Evolutionary conservation across 2,797 vertebrate genomes (phyloP).

Genomic region (Notamacropus eugenii): DNA sequence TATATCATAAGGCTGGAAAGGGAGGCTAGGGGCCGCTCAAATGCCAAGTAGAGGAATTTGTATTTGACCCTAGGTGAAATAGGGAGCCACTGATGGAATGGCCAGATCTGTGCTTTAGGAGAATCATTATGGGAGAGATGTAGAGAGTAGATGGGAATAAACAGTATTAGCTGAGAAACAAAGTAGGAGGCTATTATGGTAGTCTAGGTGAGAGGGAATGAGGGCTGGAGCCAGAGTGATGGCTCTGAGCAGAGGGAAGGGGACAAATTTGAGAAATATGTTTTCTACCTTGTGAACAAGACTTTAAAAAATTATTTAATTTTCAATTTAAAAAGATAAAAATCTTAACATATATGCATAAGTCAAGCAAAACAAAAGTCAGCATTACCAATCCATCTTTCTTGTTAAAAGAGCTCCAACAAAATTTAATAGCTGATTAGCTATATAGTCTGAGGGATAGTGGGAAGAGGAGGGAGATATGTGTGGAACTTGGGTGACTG

Average conservation of each 20-base stretch:
- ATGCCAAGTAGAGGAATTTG: not conserved
- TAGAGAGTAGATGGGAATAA: not conserved
- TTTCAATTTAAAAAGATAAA: not conserved
- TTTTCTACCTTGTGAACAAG: not conserved
- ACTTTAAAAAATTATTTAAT: not conserved
- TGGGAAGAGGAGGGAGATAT: not conserved
- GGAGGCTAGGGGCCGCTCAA: not conserved
- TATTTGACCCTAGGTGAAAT: not conserved
- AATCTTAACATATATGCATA: not conserved
- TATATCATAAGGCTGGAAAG: too few species aligned
- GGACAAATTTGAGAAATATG: not conserved
- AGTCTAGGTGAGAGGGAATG: not conserved
- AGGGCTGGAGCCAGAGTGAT: not conserved
- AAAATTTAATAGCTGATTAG: not conserved
- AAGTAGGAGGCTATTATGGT: not conserved
- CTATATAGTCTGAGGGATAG: not conserved
- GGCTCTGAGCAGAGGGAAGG: not conserved
- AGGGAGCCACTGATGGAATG: not conserved
- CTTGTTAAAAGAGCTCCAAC: not conserved
- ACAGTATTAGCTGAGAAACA: not conserved
- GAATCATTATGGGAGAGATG: not conserved
- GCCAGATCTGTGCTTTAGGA: too few species aligned
- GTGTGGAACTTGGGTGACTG: not conserved
- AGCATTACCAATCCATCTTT: not conserved
- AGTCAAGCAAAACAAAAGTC: not conserved